phyloP scores from a whole-genome alignment of 2,888 invertebrate genomes.

The Didymodactylos carnosus region DNA sequence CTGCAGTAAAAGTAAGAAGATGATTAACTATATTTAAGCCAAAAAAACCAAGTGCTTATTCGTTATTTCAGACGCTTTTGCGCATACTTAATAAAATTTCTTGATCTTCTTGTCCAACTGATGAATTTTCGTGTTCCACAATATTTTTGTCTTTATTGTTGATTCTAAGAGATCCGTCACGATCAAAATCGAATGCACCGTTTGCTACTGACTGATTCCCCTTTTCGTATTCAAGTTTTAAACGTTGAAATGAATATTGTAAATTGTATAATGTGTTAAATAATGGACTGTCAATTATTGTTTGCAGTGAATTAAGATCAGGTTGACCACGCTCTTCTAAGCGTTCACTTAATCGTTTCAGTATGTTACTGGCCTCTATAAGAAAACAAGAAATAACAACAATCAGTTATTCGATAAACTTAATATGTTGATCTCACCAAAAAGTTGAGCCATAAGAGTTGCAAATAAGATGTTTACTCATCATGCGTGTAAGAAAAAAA shows the following conservation, averaged over 20 bases:
- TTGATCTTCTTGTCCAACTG: too few relatives aligned
- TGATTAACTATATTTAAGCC: too few relatives aligned
- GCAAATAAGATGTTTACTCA: too few relatives aligned
- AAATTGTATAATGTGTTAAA: not conserved
- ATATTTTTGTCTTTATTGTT: not conserved
- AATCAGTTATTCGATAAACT: not conserved
- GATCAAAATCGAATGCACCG: not conserved
- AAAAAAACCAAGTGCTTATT: too few relatives aligned
- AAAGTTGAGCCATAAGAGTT: not conserved
- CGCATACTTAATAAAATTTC: too few relatives aligned
- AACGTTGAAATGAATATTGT: not conserved
- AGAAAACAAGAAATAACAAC: not conserved
- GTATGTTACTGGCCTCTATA: not conserved
- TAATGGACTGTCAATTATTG: not conserved
- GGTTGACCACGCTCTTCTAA: not conserved
- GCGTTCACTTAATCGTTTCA: not conserved
- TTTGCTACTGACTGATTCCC: not conserved
- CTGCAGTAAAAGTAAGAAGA: too few relatives aligned
- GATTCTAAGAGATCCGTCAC: not conserved
- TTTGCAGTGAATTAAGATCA: not conserved
- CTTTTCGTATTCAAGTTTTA: not conserved
- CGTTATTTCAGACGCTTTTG: too few relatives aligned
- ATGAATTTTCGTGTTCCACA: too few relatives aligned
- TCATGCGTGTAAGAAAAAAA: too few relatives aligned
- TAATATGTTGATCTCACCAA: not conserved